Conservation (phyloP, 2,888 invertebrate species). For the Ephialtes manifestator region DNA sequence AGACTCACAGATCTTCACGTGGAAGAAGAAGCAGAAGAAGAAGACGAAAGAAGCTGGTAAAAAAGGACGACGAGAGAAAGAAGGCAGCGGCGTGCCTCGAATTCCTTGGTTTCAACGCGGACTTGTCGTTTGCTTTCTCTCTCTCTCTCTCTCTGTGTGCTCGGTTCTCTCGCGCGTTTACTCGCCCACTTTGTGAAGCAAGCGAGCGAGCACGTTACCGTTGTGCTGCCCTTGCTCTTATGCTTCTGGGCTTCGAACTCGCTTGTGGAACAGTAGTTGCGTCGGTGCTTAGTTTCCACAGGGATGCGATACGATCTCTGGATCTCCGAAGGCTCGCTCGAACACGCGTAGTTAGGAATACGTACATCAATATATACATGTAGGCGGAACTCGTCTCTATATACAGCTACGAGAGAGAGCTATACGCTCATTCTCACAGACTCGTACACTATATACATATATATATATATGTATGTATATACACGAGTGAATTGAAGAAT, state of each 20-base stretch:
- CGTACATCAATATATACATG: constrained; percentile 60
- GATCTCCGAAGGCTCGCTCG: constrained; percentile 32
- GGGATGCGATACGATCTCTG: constrained; percentile 40
- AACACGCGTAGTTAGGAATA: constrained; percentile 71
- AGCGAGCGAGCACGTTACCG: constrained; percentile 43
- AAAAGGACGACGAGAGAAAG: constrained; percentile 32
- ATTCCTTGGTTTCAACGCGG: constrained; percentile 42
- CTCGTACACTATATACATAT: background rate
- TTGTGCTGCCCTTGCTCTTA: constrained; percentile 34
- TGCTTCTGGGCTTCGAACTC: constrained; percentile 64
- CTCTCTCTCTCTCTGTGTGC: constrained; percentile 37
- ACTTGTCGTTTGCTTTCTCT: constrained; percentile 31
- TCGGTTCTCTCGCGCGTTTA: constrained; percentile 9
- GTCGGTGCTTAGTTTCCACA: constrained; percentile 69
- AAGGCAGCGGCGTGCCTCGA: constrained; percentile 39
- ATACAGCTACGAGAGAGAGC: constrained; percentile 20
- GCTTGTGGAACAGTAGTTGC: constrained; percentile 71
- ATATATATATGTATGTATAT: background rate
- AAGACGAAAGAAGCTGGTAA: constrained; percentile 51
- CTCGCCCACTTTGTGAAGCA: constrained; percentile 59
- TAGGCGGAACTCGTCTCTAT: constrained; percentile 60
- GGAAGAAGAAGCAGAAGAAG: constrained; percentile 42
- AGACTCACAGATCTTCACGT: constrained; percentile 15
- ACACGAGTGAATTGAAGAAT: constrained; percentile 33
- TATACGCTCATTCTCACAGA: constrained; percentile 18